phyloP scores from a whole-genome alignment of 2,113 vertebrate genomes.

The Cebidichthys violaceus region DNA sequence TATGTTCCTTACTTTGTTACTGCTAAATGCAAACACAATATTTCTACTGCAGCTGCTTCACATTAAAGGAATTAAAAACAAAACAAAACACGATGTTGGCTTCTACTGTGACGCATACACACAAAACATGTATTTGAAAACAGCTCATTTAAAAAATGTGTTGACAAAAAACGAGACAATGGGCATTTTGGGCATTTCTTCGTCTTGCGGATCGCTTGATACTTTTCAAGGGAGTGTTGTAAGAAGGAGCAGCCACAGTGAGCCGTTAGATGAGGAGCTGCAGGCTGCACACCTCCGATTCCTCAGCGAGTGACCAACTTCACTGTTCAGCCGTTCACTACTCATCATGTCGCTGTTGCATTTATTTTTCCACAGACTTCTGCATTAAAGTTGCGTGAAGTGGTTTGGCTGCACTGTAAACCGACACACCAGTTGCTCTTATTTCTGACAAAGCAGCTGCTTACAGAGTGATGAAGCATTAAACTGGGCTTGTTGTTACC shows the following conservation, averaged over 20 bases:
- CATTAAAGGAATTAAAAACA: background rate
- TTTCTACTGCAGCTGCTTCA: background rate
- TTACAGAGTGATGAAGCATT: background rate
- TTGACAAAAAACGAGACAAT: background rate
- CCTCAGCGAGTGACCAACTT: background rate
- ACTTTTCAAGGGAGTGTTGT: background rate
- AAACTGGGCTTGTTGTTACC: background rate
- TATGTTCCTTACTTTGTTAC: background rate
- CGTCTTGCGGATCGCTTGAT: background rate
- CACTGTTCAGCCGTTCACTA: background rate
- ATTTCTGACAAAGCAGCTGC: constrained; percentile 5
- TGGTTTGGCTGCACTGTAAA: background rate
- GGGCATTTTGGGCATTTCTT: background rate
- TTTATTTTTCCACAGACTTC: background rate
- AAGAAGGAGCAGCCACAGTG: background rate
- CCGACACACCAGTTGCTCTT: background rate
- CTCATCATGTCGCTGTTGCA: background rate
- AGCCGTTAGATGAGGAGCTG: background rate
- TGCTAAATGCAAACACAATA: background rate
- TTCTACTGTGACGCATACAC: background rate
- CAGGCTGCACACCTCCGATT: background rate
- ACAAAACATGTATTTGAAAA: background rate
- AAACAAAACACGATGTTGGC: background rate
- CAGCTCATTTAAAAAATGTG: background rate
- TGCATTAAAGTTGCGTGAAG: background rate